Percentiles rank a stretch among this genome's conserved stretches.
These are phyloP conservation scores for Xiphophorus maculatus DNA, from an alignment of 2,113 vertebrate genomes.

Conservation along the genomic window DNA sequence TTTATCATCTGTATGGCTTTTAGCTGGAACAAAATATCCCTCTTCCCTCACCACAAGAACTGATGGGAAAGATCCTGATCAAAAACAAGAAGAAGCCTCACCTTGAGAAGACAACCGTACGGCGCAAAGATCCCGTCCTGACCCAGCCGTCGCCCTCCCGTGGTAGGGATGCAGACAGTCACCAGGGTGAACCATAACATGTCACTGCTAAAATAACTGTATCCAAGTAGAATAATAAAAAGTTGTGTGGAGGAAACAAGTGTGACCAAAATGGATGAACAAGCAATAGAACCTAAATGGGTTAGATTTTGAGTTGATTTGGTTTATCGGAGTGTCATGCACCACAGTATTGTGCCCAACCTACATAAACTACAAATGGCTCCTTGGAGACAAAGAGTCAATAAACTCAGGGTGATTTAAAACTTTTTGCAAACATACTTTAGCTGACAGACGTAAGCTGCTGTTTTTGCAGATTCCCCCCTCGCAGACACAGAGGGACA, in stretches of 20 bases:
- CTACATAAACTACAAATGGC: too few species aligned
- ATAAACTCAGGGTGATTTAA: too few species aligned
- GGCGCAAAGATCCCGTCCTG: constrained; percentile 71
- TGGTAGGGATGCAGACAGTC: constrained; percentile 60
- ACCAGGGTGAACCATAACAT: background rate
- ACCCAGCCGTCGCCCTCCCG: constrained; percentile 77
- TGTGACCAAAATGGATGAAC: background rate
- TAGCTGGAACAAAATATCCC: constrained; percentile 81
- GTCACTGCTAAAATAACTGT: background rate
- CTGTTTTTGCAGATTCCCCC: constrained; percentile 75
- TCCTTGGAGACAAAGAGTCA: background rate
- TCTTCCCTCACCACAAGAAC: constrained; percentile 87
- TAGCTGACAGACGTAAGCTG: background rate
- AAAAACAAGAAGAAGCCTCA: constrained; percentile 91
- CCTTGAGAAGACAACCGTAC: constrained; percentile 74
- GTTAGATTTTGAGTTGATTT: too few species aligned
- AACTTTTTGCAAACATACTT: background rate
- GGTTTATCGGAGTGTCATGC: too few species aligned
- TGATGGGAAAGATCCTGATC: constrained; percentile 90
- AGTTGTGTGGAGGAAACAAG: background rate
- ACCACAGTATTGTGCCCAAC: too few species aligned
- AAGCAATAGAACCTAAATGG: background rate
- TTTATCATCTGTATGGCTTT: background rate
- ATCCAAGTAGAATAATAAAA: background rate
- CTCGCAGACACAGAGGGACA: constrained; percentile 73